Conservation (phyloP, 2,113 vertebrate genomes). For the Sciurus niger region DNA sequence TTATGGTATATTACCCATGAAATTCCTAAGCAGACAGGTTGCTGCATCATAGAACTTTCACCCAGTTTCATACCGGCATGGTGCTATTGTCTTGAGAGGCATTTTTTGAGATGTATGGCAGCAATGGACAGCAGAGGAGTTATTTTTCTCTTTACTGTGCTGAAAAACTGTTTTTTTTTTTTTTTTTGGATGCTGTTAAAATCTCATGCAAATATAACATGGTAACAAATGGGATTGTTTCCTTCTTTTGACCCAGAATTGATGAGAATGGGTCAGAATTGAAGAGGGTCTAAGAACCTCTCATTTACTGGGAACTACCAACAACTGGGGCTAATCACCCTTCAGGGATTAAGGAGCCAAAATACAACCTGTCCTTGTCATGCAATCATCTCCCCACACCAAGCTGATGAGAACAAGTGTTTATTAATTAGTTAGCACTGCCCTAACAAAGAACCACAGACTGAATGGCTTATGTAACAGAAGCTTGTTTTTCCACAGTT, state of each 20-base stretch:
- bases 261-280: neutral
- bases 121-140: neutral
- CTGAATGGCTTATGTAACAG: neutral
- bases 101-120: slow-evolving; percentile 52
- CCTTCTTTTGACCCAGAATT: neutral
- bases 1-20: slow-evolving; percentile 73
- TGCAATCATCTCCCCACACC: neutral
- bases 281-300: neutral
- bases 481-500: neutral
- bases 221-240: neutral
- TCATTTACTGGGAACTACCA: slow-evolving; percentile 10
- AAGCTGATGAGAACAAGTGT: neutral
- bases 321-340: neutral
- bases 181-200: neutral
- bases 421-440: neutral
- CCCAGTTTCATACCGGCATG: slow-evolving; percentile 21
- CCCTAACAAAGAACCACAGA: neutral
- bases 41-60: slow-evolving; percentile 69
- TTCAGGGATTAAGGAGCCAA: slow-evolving; percentile 15
- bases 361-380: neutral
- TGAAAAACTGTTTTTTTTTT: slow-evolving; percentile 32
- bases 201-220: neutral
- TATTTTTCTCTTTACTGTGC: slow-evolving; percentile 54
- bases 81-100: neutral
- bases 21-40: slow-evolving; percentile 68